Evolutionary conservation across 2,113 vertebrate genomes (phyloP).

Genomic region (Polypterus bichir): DNA sequence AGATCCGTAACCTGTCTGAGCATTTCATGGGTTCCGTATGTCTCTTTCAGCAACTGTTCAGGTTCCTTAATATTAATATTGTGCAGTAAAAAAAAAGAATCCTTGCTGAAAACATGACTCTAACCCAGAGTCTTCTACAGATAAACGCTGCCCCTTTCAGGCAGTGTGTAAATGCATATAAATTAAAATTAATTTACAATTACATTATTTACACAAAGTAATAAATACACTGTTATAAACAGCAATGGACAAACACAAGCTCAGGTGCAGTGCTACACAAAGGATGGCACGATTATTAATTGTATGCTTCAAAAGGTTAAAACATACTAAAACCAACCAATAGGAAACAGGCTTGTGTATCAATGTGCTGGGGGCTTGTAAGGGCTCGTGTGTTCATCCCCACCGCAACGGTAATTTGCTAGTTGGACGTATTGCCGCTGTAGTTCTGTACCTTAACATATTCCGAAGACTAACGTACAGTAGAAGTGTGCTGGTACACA

Average conservation of each 20-base stretch:
- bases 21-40: constrained; percentile 36
- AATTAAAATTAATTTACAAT: constrained; percentile 91
- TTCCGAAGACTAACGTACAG: too few species aligned
- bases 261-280: constrained; percentile 72
- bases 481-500: too few species aligned
- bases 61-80: constrained; percentile 43
- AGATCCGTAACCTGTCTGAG: too few species aligned
- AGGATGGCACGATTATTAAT: constrained; percentile 40
- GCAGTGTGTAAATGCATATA: constrained; percentile 99
- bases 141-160: constrained; percentile 77
- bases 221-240: constrained; percentile 99
- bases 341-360: background rate
- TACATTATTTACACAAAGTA: constrained; percentile 93
- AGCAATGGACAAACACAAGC: constrained; percentile 80
- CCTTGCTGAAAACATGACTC: constrained; percentile 68
- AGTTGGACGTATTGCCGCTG: too few species aligned
- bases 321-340: constrained; percentile 3
- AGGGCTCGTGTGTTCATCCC: too few species aligned
- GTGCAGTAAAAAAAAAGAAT: constrained; percentile 66
- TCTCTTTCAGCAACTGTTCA: constrained; percentile 53
- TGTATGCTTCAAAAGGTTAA: constrained; percentile 8
- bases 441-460: too few species aligned
- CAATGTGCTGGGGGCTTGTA: background rate
- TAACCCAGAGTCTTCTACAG: constrained; percentile 81
- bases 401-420: too few species aligned